A percentile compares a stretch with the other conserved stretches of the same genome.
Conservation (phyloP, 2,888 invertebrate genomes). For the Drosophila cyrtoloma region DNA sequence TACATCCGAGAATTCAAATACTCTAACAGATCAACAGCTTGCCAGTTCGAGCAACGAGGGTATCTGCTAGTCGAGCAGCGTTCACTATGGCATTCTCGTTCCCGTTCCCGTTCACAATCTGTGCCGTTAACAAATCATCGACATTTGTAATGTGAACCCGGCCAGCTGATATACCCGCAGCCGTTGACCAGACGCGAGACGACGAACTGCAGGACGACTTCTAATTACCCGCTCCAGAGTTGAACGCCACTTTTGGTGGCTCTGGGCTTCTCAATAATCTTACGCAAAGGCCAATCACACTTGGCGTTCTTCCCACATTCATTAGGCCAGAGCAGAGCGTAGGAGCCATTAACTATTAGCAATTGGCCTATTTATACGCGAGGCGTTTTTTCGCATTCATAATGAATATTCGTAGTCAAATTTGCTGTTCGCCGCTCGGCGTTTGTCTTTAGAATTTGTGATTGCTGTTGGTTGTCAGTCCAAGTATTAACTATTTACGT, state of each 20-base stretch:
- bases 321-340: constrained; percentile 8
- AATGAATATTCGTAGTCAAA: constrained; percentile 7
- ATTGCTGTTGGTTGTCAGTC: constrained; percentile 10
- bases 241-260: not conserved
- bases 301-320: constrained; percentile 49
- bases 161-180: constrained; percentile 45
- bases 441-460: constrained; percentile 9
- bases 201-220: constrained; percentile 3
- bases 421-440: constrained; percentile 14
- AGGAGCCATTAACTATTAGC: constrained; percentile 41
- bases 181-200: constrained; percentile 44
- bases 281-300: constrained; percentile 16
- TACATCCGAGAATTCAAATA: not conserved
- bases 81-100: too few relatives aligned
- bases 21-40: not conserved
- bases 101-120: constrained; percentile 6
- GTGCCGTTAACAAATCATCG: constrained; percentile 39
- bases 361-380: constrained; percentile 32
- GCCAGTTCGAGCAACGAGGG: not conserved
- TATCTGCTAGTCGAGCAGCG: not conserved
- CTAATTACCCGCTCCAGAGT: constrained; percentile 33
- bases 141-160: constrained; percentile 58
- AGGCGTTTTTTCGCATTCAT: constrained; percentile 10
- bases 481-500: constrained; percentile 50
- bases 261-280: not conserved